A percentile compares a stretch with the other conserved stretches of the same genome.
Evolutionary conservation across 2,113 vertebrate species (phyloP).

Genomic region (Orthonyx spaldingii): DNA sequence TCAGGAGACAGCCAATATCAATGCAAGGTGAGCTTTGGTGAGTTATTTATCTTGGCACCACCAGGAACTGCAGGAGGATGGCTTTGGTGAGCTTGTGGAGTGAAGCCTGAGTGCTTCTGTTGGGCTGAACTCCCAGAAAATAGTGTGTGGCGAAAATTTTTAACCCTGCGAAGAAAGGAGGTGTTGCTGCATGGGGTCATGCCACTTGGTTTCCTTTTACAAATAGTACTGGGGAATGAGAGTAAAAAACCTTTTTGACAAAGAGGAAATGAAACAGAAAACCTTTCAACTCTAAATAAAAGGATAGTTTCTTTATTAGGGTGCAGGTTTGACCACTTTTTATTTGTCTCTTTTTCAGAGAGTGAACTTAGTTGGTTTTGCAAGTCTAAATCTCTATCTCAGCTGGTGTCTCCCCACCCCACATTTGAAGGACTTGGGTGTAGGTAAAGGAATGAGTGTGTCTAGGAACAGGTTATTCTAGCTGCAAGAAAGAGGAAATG

Average conservation of each 20-base stretch:
- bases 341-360: not conserved
- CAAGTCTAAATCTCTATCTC: not conserved
- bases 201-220: not conserved
- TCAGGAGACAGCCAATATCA: not conserved
- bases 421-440: not conserved
- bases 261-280: not conserved
- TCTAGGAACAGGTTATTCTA: not conserved
- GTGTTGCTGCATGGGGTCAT: not conserved
- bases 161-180: not conserved
- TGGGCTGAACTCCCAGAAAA: not conserved
- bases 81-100: not conserved
- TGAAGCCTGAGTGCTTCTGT: not conserved
- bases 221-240: not conserved
- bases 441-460: not conserved
- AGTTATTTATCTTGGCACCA: not conserved
- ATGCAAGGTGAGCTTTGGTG: not conserved
- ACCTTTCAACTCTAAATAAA: not conserved
- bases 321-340: not conserved
- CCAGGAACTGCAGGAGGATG: not conserved
- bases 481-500: constrained; percentile 35
- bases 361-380: not conserved
- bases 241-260: not conserved
- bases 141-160: not conserved
- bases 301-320: not conserved
- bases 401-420: not conserved